Evolutionary conservation across 2,797 vertebrate species (phyloP).

Genomic region (Urocyon cinereoargenteus): DNA sequence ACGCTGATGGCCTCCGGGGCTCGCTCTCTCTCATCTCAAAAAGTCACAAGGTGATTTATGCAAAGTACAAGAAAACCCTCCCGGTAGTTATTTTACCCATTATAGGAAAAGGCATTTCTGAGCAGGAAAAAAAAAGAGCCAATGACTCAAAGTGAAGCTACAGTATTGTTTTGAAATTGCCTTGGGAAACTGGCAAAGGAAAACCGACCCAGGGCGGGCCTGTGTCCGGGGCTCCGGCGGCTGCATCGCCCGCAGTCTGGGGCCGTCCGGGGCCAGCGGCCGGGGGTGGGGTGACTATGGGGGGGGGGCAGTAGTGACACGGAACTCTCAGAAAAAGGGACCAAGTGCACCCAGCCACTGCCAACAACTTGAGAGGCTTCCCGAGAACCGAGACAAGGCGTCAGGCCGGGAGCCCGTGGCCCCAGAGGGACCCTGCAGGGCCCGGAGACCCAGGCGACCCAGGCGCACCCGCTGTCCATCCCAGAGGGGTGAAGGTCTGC

Average conservation of each 20-base stretch:
- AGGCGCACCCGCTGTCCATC: constrained; percentile 68
- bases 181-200: constrained; percentile 24
- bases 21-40: constrained; percentile 27
- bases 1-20: not conserved
- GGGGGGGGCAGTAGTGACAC: too few species aligned
- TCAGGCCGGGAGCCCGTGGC: not conserved
- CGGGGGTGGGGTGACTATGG: not conserved
- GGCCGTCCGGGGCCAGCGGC: not conserved
- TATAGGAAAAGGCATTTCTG: constrained; percentile 32
- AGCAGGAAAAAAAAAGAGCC: constrained; percentile 25
- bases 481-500: constrained; percentile 25
- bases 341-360: not conserved
- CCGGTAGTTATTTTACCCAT: not conserved
- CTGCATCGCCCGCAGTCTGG: not conserved
- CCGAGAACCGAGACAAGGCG: not conserved
- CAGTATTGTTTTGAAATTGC: constrained; percentile 7
- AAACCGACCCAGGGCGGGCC: not conserved
- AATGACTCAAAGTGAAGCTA: constrained; percentile 52
- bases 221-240: not conserved
- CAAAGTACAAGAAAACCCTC: not conserved
- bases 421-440: not conserved
- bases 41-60: constrained; percentile 40
- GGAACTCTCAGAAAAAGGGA: constrained; percentile 6
- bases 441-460: not conserved
- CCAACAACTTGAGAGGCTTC: not conserved